These are phyloP conservation scores for Batillaria attramentaria DNA, from an alignment of 1,140 invertebrate species.

Conservation along the genomic window DNA sequence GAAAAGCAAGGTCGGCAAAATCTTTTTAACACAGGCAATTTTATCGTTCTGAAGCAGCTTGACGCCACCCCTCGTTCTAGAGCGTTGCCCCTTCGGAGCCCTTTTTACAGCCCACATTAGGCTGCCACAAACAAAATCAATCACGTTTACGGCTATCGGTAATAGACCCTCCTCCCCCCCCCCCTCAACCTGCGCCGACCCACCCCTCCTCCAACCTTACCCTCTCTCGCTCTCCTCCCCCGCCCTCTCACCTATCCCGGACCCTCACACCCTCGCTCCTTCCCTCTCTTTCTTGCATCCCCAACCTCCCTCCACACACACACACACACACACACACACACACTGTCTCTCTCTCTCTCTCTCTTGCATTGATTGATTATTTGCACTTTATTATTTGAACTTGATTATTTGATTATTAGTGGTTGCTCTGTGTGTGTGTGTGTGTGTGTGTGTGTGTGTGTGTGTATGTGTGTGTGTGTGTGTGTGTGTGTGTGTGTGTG, in stretches of 20 bases:
- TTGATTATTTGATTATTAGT: background rate
- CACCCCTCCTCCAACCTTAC: no score
- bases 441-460: conserved; percentile 18
- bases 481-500: conserved; percentile 1
- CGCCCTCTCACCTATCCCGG: no score
- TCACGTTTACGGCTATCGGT: background rate
- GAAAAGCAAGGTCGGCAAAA: background rate
- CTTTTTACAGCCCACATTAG: background rate
- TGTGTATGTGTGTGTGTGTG: conserved; percentile 10
- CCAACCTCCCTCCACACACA: background rate
- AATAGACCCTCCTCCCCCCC: no score
- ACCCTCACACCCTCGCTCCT: background rate
- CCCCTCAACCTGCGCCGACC: no score
- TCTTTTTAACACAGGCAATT: background rate
- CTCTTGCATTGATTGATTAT: background rate
- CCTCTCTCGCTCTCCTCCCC: no score
- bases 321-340: background rate
- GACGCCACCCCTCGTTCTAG: no score
- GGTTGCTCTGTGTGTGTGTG: background rate
- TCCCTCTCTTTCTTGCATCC: background rate
- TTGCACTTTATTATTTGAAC: background rate
- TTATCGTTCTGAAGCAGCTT: background rate
- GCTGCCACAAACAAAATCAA: background rate
- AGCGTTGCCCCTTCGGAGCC: no score
- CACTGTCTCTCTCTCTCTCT: background rate